phyloP scores from a whole-genome alignment of 2,113 vertebrate species.

The Brachyistius frenatus region DNA sequence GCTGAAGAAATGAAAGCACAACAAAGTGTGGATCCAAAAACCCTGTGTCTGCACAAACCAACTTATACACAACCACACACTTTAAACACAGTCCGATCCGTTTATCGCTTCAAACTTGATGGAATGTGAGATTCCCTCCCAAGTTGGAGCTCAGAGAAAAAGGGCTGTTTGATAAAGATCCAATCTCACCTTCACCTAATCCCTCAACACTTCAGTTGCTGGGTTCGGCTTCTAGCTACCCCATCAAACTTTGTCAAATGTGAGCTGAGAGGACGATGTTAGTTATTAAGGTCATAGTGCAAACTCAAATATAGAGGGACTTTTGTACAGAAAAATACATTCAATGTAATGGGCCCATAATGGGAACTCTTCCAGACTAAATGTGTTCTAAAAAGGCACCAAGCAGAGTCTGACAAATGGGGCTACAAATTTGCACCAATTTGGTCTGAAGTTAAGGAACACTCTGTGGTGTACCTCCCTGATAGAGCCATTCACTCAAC shows the following conservation, averaged over 20 bases:
- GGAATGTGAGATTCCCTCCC: slow-evolving; percentile 47
- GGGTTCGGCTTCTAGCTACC: neutral
- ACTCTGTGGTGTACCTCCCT: neutral
- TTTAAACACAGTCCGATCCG: slow-evolving; percentile 3
- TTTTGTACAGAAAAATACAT: neutral
- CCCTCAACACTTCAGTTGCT: slow-evolving; percentile 25
- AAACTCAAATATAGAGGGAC: neutral
- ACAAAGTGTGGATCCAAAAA: slow-evolving; percentile 5
- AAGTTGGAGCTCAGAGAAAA: slow-evolving; percentile 22
- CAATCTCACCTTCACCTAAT: slow-evolving; percentile 46
- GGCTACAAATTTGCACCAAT: neutral
- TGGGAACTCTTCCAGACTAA: neutral
- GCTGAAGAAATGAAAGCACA: slow-evolving; percentile 10
- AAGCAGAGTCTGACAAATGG: neutral
- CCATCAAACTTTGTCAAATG: slow-evolving; percentile 17
- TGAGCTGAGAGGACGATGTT: neutral
- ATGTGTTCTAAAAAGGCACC: neutral
- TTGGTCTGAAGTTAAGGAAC: neutral
- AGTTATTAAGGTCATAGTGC: neutral
- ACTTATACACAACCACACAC: neutral
- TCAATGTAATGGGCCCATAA: neutral
- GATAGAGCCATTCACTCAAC: neutral
- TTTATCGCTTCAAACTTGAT: slow-evolving; percentile 47
- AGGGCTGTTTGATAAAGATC: slow-evolving; percentile 31
- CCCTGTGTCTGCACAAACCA: neutral